A percentile compares a stretch with the other conserved stretches of the same genome.
These are phyloP conservation scores for Drosophila meridiana DNA, from an alignment of 2,888 invertebrate genomes.

Conservation along the genomic window DNA sequence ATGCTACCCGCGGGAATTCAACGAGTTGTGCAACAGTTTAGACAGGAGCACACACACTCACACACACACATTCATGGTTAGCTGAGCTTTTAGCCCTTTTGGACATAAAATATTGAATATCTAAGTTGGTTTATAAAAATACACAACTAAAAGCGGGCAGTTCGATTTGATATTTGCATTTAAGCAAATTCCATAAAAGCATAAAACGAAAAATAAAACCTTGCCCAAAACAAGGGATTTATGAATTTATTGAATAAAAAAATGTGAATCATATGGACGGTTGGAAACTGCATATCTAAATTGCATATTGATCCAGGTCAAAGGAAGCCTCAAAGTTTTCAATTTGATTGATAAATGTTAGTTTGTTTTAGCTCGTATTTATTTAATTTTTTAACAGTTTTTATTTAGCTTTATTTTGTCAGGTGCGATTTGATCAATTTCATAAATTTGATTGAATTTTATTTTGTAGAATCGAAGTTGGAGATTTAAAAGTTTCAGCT, in stretches of 20 bases:
- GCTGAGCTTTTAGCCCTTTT: conserved; percentile 21
- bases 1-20: conserved; percentile 69
- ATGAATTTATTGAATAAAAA: conserved; percentile 45
- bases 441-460: conserved; percentile 14
- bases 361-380: conserved; percentile 15
- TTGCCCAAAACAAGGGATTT: conserved; percentile 47
- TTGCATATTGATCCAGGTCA: conserved; percentile 26
- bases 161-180: conserved; percentile 47
- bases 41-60: conserved; percentile 10
- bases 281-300: conserved; percentile 26
- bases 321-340: background rate
- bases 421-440: conserved; percentile 14
- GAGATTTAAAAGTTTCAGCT: background rate
- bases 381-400: background rate
- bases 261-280: conserved; percentile 56
- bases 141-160: conserved; percentile 32
- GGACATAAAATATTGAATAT: conserved; percentile 42
- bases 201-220: conserved; percentile 16
- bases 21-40: conserved; percentile 36
- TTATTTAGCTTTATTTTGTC: background rate
- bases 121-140: conserved; percentile 54
- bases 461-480: background rate
- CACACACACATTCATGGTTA: background rate
- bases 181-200: conserved; percentile 42
- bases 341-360: conserved; percentile 8